These are phyloP conservation scores for Brenthis hecate DNA, from an alignment of 2,888 invertebrate species.

Conservation along the genomic window DNA sequence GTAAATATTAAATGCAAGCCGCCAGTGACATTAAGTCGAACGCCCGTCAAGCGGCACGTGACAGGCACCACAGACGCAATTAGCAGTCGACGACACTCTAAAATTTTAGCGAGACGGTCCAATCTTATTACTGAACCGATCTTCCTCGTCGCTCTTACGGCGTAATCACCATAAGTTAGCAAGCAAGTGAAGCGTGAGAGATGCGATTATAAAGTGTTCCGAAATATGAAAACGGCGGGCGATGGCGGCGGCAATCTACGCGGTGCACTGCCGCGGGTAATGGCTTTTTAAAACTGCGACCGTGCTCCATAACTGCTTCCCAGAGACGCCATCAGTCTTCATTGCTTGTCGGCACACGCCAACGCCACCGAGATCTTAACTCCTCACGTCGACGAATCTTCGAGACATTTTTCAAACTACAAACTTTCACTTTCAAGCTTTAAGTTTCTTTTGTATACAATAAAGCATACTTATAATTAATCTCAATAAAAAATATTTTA, in stretches of 20 bases:
- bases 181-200: slow-evolving; percentile 79
- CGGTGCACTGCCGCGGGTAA: slow-evolving; percentile 78
- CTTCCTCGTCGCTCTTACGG: slow-evolving; percentile 80
- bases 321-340: slow-evolving; percentile 81
- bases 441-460: slow-evolving; percentile 24
- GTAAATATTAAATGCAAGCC: slow-evolving; percentile 18
- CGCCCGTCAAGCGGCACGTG: slow-evolving; percentile 41
- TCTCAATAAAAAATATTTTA: not conserved
- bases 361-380: slow-evolving; percentile 73
- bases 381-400: slow-evolving; percentile 54
- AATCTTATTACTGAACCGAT: slow-evolving; percentile 81
- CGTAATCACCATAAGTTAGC: slow-evolving; percentile 82
- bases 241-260: slow-evolving; percentile 68
- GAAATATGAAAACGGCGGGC: slow-evolving; percentile 73
- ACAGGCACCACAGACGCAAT: slow-evolving; percentile 71
- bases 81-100: slow-evolving; percentile 78
- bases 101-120: slow-evolving; percentile 80
- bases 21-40: slow-evolving; percentile 21
- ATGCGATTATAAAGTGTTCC: slow-evolving; percentile 82
- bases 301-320: slow-evolving; percentile 81
- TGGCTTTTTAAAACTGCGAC: slow-evolving; percentile 83
- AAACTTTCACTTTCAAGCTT: slow-evolving; percentile 24
- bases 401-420: slow-evolving; percentile 41
- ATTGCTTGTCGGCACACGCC: slow-evolving; percentile 81
- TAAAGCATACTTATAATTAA: not conserved